Percentiles rank a stretch among this genome's conserved stretches.
phyloP scores from a whole-genome alignment of 2,888 invertebrate species.

The Epinotia nisella region DNA sequence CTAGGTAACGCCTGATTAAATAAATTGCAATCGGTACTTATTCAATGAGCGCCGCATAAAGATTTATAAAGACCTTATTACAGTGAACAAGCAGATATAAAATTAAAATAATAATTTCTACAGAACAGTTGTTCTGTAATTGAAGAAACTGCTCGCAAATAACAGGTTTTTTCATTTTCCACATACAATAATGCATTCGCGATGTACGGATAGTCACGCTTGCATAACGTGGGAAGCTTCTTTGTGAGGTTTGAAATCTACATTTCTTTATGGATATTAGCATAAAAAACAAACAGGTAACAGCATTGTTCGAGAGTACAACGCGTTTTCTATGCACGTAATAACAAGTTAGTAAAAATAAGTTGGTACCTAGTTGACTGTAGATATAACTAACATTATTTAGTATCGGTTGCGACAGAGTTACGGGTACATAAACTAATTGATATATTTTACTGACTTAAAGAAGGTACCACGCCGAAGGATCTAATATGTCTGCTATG shows the following conservation, averaged over 20 bases:
- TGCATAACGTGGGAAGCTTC: slow-evolving; percentile 59
- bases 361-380: neutral
- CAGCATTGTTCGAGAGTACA: slow-evolving; percentile 11
- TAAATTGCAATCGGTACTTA: too few species aligned
- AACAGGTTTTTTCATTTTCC: slow-evolving; percentile 42
- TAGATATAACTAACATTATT: neutral
- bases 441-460: too few species aligned
- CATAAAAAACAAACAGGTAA: slow-evolving; percentile 6
- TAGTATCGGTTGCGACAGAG: neutral
- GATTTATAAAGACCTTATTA: neutral
- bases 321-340: neutral
- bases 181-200: slow-evolving; percentile 39
- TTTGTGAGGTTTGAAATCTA: slow-evolving; percentile 34
- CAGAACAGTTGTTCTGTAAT: neutral
- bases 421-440: too few species aligned
- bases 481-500: too few species aligned
- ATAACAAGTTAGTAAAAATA: neutral
- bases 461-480: too few species aligned
- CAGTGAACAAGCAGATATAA: neutral
- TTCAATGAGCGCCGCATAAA: too few species aligned
- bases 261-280: slow-evolving; percentile 38
- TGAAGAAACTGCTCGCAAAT: slow-evolving; percentile 23
- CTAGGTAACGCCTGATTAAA: too few species aligned
- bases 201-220: slow-evolving; percentile 60
- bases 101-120: neutral